Evolutionary conservation across 1,140 invertebrate genomes (phyloP), one percentile per base, ranked within the genome.

Genomic region (Venturia canescens): DNA sequence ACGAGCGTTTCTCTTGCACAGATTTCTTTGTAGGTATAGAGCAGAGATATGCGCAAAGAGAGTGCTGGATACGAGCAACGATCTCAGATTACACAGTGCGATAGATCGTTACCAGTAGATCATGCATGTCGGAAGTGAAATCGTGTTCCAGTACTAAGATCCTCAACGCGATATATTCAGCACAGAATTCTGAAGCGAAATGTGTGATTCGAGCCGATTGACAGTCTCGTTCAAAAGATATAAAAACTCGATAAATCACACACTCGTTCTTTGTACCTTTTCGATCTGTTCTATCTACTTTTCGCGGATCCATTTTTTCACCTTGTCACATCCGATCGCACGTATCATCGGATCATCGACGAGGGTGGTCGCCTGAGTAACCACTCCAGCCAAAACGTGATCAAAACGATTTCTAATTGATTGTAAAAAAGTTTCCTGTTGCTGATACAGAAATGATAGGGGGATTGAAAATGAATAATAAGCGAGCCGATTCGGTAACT

Each of bases 91-190:
- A n/a, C 53, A 57, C 0, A 23, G 21, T n/a, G 53, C 53, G 53
- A 57, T 57, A 57, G 53, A 57, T 57, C 53, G 53, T 23, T 21
- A 57, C 53, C 53, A 57, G 53, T 57, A 57, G 53, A 57, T 57
- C 11, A 57, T 57, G 53, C 53, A 57, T 21, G n/a, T 57, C 53
- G 53, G 53, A 57, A 57, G 53, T 57, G 53, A 57, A 57, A 57
- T 57, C 53, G 53, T 57, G 53, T 23, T 13, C 53, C 53, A 57
- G 53, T 2, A 57, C 53, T 21, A 18, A 57, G 53, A 57, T 57
- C 53, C 13, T n/a, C 5, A n/a, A 23, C 21, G 53, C 3, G 53
- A 57, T 57, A 0, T 21, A 0, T n/a, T 1, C 3, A 57, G 53
- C 15, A 57, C 18, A 57, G 18, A 57, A n/a, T 57, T 21, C 15